phyloP scores from a whole-genome alignment of 2,888 invertebrate species.

The Hipparchia sbordonii region DNA sequence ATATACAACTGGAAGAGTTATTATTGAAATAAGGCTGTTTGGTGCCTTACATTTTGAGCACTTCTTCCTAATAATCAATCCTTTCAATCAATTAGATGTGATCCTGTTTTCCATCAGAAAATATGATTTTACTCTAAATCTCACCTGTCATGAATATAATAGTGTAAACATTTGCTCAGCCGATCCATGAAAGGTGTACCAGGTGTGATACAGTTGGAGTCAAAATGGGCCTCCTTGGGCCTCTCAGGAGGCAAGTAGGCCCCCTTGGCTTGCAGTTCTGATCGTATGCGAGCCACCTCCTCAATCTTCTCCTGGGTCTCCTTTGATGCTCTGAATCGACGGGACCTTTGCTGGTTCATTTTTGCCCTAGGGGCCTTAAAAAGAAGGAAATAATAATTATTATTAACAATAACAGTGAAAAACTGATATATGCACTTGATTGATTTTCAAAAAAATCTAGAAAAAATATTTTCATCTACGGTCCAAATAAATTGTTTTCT shows the following conservation, averaged over 20 bases:
- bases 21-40: too few species aligned
- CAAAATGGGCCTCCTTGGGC: constrained; percentile 96
- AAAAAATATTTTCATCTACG: too few species aligned
- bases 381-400: neutral
- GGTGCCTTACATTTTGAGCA: too few species aligned
- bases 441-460: too few species aligned
- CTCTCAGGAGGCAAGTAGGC: constrained; percentile 92
- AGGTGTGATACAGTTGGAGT: constrained; percentile 99
- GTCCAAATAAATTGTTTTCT: too few species aligned
- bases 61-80: too few species aligned
- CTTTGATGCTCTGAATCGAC: constrained; percentile 98
- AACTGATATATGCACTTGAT: too few species aligned
- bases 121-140: constrained; percentile 28
- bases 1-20: too few species aligned
- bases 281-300: constrained; percentile 91
- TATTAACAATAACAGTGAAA: too few species aligned
- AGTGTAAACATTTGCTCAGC: constrained; percentile 92
- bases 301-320: constrained; percentile 94
- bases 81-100: too few species aligned
- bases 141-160: constrained; percentile 91
- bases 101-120: too few species aligned
- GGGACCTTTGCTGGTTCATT: constrained; percentile 99
- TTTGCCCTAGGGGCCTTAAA: constrained; percentile 96
- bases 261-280: constrained; percentile 88
- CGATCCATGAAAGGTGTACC: constrained; percentile 99